Percentiles rank a stretch among this genome's conserved stretches.
Conservation (phyloP, 1,140 invertebrate genomes). For the Pseudomyrmex dendroicus region DNA sequence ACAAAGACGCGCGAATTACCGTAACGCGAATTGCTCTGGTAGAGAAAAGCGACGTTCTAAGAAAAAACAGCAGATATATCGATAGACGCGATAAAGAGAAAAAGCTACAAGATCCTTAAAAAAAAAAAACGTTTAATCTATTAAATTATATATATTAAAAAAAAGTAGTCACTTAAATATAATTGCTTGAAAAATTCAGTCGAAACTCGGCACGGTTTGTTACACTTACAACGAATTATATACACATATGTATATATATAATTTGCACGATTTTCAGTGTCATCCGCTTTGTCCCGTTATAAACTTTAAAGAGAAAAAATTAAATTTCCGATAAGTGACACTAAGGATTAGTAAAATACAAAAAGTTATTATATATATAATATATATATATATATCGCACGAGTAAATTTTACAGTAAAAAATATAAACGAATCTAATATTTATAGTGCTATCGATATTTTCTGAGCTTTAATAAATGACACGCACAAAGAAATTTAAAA, state of each 20-base stretch:
- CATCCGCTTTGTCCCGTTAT: background rate
- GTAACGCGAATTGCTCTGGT: conserved; percentile 9
- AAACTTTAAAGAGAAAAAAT: no score
- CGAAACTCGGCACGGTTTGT: background rate
- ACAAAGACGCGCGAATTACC: conserved; percentile 25
- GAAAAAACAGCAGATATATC: background rate
- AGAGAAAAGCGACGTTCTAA: conserved; percentile 8
- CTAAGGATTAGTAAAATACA: no score
- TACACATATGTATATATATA: background rate
- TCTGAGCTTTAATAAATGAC: background rate
- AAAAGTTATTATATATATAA: no score
- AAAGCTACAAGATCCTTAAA: background rate
- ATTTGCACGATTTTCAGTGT: background rate
- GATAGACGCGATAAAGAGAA: conserved; percentile 12
- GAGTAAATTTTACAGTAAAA: background rate
- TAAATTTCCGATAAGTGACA: background rate
- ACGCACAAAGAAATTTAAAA: background rate
- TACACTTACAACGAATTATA: background rate
- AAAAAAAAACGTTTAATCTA: conserved; percentile 4
- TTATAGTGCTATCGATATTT: background rate
- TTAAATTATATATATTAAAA: background rate
- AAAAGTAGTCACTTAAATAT: background rate
- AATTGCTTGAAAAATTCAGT: background rate
- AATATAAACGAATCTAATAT: background rate
- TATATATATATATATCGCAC: background rate